phyloP scores from a whole-genome alignment of 2,797 vertebrate genomes.

The Falco peregrinus region DNA sequence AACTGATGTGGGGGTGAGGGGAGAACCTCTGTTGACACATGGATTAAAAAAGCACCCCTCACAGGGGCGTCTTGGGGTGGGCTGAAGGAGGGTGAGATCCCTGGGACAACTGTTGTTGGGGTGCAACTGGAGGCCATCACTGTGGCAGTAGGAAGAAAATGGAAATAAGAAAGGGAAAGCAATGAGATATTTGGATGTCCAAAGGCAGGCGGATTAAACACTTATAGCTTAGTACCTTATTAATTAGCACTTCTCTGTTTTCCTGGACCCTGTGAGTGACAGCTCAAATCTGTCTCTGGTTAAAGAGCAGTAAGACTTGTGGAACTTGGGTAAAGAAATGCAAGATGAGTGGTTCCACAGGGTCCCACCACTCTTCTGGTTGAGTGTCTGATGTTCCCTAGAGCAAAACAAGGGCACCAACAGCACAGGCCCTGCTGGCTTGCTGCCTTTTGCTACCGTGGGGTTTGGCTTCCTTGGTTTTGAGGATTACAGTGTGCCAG shows the following conservation, averaged over 20 bases:
- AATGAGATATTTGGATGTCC: background rate
- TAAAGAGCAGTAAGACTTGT: background rate
- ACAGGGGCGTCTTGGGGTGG: background rate
- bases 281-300: background rate
- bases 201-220: background rate
- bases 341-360: background rate
- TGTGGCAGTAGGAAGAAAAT: background rate
- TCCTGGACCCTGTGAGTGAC: background rate
- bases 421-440: rapidly evolving
- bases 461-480: background rate
- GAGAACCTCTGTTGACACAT: background rate
- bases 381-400: background rate
- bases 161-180: background rate
- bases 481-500: background rate
- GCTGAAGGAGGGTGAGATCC: background rate
- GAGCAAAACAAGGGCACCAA: background rate
- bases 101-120: background rate
- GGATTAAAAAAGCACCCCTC: background rate
- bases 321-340: background rate
- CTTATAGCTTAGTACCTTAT: background rate
- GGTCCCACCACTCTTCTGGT: background rate
- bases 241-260: background rate
- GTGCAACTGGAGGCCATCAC: background rate
- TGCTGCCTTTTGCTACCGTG: background rate
- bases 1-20: background rate